These are phyloP conservation scores for Drosophila lacicola DNA, from an alignment of 2,888 invertebrate genomes.

Conservation along the genomic window DNA sequence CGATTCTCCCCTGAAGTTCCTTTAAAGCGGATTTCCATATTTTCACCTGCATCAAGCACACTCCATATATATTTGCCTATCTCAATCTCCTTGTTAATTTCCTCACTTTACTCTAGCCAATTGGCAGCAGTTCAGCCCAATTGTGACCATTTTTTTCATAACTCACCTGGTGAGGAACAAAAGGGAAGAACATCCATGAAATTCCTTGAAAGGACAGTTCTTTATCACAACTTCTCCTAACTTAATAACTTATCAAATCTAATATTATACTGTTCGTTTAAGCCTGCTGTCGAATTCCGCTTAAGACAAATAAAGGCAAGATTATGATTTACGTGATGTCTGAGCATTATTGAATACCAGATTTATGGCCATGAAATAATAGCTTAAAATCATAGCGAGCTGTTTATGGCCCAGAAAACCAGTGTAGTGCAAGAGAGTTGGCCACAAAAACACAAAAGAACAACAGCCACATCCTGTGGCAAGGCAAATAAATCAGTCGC, in stretches of 20 bases:
- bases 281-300: constrained; percentile 37
- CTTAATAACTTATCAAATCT: constrained; percentile 1
- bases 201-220: not conserved
- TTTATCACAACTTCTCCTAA: not conserved
- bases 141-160: not conserved
- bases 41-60: not conserved
- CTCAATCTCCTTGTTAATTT: not conserved
- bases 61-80: not conserved
- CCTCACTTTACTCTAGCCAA: not conserved
- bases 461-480: constrained; percentile 18
- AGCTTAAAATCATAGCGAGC: constrained; percentile 62
- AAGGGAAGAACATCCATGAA: not conserved
- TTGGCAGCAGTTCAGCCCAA: not conserved
- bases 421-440: constrained; percentile 16
- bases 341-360: constrained; percentile 53
- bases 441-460: constrained; percentile 11
- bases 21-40: not conserved
- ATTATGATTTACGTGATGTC: constrained; percentile 69
- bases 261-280: constrained; percentile 14
- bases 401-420: constrained; percentile 60
- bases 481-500: constrained; percentile 63
- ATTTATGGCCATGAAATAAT: constrained; percentile 66
- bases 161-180: not conserved
- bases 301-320: constrained; percentile 47
- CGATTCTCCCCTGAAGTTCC: no score